phyloP scores from a whole-genome alignment of 2,113 vertebrate species.

The Polypterus senegalus region DNA sequence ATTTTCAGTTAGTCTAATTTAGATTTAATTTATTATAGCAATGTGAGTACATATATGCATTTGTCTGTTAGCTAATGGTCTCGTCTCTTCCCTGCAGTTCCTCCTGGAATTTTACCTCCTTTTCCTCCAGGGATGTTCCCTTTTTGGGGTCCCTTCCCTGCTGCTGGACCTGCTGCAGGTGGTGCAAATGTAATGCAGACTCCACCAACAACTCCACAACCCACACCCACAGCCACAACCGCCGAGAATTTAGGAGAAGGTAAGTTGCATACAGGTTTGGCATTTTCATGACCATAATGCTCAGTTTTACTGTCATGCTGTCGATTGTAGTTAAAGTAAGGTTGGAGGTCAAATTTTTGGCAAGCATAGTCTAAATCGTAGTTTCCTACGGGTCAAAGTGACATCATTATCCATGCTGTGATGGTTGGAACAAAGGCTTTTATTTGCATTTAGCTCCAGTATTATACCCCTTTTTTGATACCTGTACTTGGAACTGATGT shows the following conservation, averaged over 20 bases:
- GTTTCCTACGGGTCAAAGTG: too few relatives aligned
- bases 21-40: too few relatives aligned
- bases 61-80: not conserved
- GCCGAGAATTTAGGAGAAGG: slow-evolving; percentile 34
- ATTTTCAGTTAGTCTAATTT: too few relatives aligned
- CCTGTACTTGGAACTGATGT: too few relatives aligned
- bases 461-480: too few relatives aligned
- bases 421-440: too few relatives aligned
- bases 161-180: slow-evolving; percentile 43
- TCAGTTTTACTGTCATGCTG: not conserved
- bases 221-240: slow-evolving; percentile 36
- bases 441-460: too few relatives aligned
- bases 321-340: too few relatives aligned
- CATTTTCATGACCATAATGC: slow-evolving; percentile 17
- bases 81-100: slow-evolving; percentile 40
- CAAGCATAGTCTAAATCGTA: too few relatives aligned
- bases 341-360: too few relatives aligned
- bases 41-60: too few relatives aligned
- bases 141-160: slow-evolving; percentile 84
- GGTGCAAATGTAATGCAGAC: slow-evolving; percentile 33
- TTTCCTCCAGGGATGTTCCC: slow-evolving; percentile 86
- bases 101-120: slow-evolving; percentile 73
- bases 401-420: too few relatives aligned
- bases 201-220: slow-evolving; percentile 27
- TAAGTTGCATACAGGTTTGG: slow-evolving; percentile 18